Base-by-base conservation (phyloP, 2,113 vertebrate genomes). In the Thymallus thymallus region DNA sequence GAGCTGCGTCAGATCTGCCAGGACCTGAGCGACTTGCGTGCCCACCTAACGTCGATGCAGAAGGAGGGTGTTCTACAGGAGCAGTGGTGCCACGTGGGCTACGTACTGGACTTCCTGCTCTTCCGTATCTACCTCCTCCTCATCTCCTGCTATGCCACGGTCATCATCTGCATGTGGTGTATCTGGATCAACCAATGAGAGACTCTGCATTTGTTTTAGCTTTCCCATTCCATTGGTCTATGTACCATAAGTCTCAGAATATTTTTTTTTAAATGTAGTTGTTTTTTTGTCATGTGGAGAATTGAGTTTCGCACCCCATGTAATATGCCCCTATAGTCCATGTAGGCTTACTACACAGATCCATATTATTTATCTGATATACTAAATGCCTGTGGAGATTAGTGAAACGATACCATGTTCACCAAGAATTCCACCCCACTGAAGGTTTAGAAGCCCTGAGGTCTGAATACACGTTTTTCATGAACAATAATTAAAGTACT, bases 111-210 rank as follows among this genome's bases (percentile, higher is more conserved):
- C 86, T 93, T 88, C 81, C 85, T 95, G 69, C 91, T 95, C 3
- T 94, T 94, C 82, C 89, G 93, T 58, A 86, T 93, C 72, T 95
- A 95, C 76, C 85, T 94, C 73, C 76, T 94, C 64, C 87, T 94
- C 66, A 93, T 95, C 82, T 84, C 84, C 35, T 91, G 87, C 62
- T 95, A 94, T 1, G 91, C 91, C 2, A 23, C 93, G 51, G 91
- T 94, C 73, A 94, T 94, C 73, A 93, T 93, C 84, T 86, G 77
- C 76, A 94, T 94, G 92, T 94, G 94, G 94, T 94, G 93, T 79
- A 71, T 94, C 83, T 94, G 94, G 94, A 93, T 92, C 74, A 87
- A 67, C 64, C 90, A 89, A 71, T 92, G 67, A 72, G 0, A 45
- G 1, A 24, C 26, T 24, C 18, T 12, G 35, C 9, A 41, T 41